Base-by-base conservation (phyloP, 2,113 vertebrate species). In the Lonchura striata region DNA sequence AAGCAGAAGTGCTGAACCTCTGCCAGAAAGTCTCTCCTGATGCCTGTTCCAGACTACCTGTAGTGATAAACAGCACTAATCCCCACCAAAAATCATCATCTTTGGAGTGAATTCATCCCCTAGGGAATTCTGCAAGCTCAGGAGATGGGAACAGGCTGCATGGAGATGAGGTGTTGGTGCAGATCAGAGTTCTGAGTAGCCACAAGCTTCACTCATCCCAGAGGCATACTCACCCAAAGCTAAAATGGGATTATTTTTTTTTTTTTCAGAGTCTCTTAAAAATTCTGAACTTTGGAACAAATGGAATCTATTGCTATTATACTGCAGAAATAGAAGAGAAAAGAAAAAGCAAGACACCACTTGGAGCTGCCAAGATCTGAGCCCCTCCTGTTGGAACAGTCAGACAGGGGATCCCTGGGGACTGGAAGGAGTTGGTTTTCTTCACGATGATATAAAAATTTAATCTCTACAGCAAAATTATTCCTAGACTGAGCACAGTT, bases 381-480 rank as follows among this genome's bases (percentile, higher is more conserved):
- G 79, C 37, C 47, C 21, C 46, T 86, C 50, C 71, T 80, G 66
- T 82, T 52, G 87, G 8, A 80, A 59, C 0, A 0, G 35, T 68
- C 82, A 86, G 91, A 30, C 79, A 33, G 8, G 5, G 1, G 5
- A 60, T 68, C 61, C 77, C 64, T 9, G 44, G 61, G 80, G 88
- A 86, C 56, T 68, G 56, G n/a, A 75, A 81, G 5, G 71, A 59
- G n/a, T 28, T 83, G 71, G 24, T 81, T 94, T 97, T 60, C 74
- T 87, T 89, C 69, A 75, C 78, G 69, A 60, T 41, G 33, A 92
- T 83, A 86, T 75, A 78, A 95, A 96, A 95, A 95, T 78, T 83
- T 93, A 49, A 92, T 96, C 76, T 94, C 79, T 53, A 61, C 61
- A 88, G 92, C 56, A 92, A 71, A 96, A 95, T 46, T 56, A 95